Evolutionary conservation across 1,140 invertebrate genomes (phyloP).

Genomic region (Trachymyrmex septentrionalis): DNA sequence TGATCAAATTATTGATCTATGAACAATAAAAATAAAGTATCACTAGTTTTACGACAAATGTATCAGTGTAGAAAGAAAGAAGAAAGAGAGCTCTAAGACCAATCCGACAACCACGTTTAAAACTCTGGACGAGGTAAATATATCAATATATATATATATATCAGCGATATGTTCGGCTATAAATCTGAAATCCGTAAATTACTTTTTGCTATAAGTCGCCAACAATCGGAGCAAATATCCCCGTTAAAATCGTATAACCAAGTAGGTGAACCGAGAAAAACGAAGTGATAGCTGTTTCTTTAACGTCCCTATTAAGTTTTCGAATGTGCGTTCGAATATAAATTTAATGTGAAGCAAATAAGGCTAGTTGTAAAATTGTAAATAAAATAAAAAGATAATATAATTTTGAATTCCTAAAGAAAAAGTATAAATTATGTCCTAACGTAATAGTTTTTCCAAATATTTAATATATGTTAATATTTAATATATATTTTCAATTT

Average conservation of each 20-base stretch:
- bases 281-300: not conserved
- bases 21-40: not conserved
- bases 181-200: conserved; percentile 75
- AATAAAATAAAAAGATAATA: not conserved
- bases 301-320: not conserved
- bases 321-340: not conserved
- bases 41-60: not conserved
- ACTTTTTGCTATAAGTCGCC: conserved; percentile 68
- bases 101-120: conserved; percentile 10
- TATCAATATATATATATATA: conserved; percentile 4
- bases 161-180: conserved; percentile 1
- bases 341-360: conserved; percentile 10
- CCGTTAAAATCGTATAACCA: not conserved
- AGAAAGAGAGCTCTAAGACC: not conserved
- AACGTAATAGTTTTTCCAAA: not conserved
- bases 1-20: conserved; percentile 13
- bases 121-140: not conserved
- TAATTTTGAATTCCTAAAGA: not conserved
- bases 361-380: not conserved
- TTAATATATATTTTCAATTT: not conserved
- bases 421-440: not conserved
- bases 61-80: conserved; percentile 4
- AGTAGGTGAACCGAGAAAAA: not conserved
- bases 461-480: not conserved
- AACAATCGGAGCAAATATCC: conserved; percentile 7